Evolutionary conservation across 2,888 invertebrate species (phyloP), one percentile per base, ranked within the genome.

Genomic region (Crioceris asparagi): DNA sequence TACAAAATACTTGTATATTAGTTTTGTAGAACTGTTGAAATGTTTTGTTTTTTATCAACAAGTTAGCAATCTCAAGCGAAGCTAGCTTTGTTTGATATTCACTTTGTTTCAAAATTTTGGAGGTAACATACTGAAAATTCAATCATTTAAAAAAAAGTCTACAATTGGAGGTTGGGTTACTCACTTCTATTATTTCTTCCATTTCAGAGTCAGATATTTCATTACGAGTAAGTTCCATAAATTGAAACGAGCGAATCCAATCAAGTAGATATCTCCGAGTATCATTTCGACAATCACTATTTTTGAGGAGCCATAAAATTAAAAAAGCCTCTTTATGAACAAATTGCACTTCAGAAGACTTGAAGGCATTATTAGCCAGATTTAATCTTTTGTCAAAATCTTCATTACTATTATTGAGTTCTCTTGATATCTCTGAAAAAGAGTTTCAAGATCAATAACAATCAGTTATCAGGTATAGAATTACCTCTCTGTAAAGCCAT

Each of bases 351-450:
- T 51, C 47, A 25, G 39, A 15, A 5, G 49, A 47, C 35, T 48
- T 51, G 36, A 56, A 59, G 2, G 53, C 55, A 44, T 54, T 53
- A 29, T 56, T 47, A 5, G 56, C 59, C 16, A 59, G 42, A 51
- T 54, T 56, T 21, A 60, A 35, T 7, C 56, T 49, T 43, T 60
- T 58, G 10, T 34, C 17, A 21, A 57, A 38, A 4, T 58, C 56
- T 45, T 55, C 56, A 4, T 48, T 49, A n/a, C n/a, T n/a, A n/a
- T n/a, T n/a, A n/a, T n/a, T n/a, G n/a, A n/a, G n/a, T n/a, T n/a
- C n/a, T n/a, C n/a, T n/a, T n/a, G n/a, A n/a, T n/a, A n/a, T n/a
- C n/a, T n/a, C n/a, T n/a, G n/a, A n/a, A n/a, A n/a, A n/a, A n/a
- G n/a, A n/a, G n/a, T n/a, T n/a, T n/a, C n/a, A n/a, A n/a, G n/a